Evolutionary conservation across 1,140 invertebrate species (phyloP).

Genomic region (Calosoma granatense): DNA sequence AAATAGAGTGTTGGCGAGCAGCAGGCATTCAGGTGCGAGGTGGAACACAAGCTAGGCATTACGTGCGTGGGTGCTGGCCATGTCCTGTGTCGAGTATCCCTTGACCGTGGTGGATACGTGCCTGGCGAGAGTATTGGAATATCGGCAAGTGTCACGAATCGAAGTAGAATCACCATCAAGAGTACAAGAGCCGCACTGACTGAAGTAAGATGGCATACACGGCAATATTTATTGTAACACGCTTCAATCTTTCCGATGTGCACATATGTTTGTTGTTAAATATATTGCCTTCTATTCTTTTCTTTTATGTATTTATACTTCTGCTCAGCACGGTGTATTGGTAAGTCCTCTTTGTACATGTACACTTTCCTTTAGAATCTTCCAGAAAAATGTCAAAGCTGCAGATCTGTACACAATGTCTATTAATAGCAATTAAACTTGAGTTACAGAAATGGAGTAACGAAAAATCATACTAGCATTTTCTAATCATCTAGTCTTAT

Average conservation of each 20-base stretch:
- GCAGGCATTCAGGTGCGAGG: slow-evolving; percentile 86
- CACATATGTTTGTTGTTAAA: slow-evolving; percentile 1
- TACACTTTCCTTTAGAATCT: too few species aligned
- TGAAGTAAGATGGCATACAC: slow-evolving; percentile 46
- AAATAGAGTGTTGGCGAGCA: slow-evolving; percentile 32
- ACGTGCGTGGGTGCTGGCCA: slow-evolving; percentile 74
- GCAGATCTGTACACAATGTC: too few species aligned
- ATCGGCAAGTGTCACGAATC: slow-evolving; percentile 77
- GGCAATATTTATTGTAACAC: too few species aligned
- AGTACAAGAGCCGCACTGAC: slow-evolving; percentile 66
- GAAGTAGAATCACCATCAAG: slow-evolving; percentile 67
- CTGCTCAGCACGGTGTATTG: too few species aligned
- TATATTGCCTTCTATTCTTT: too few species aligned
- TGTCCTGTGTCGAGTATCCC: slow-evolving; percentile 70
- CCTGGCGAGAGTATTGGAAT: slow-evolving; percentile 80
- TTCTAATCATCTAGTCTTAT: too few species aligned
- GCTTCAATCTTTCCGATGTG: not conserved
- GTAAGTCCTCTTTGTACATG: too few species aligned
- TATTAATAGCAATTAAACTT: too few species aligned
- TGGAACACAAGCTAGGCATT: slow-evolving; percentile 80
- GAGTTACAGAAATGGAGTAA: too few species aligned
- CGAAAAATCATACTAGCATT: too few species aligned
- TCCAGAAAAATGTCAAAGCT: too few species aligned
- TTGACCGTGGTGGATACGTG: slow-evolving; percentile 87
- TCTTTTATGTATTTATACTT: too few species aligned